Percentiles rank a stretch among this genome's conserved stretches.
Evolutionary conservation across 2,113 vertebrate genomes (phyloP).

Genomic region (Ginglymostoma cirratum): DNA sequence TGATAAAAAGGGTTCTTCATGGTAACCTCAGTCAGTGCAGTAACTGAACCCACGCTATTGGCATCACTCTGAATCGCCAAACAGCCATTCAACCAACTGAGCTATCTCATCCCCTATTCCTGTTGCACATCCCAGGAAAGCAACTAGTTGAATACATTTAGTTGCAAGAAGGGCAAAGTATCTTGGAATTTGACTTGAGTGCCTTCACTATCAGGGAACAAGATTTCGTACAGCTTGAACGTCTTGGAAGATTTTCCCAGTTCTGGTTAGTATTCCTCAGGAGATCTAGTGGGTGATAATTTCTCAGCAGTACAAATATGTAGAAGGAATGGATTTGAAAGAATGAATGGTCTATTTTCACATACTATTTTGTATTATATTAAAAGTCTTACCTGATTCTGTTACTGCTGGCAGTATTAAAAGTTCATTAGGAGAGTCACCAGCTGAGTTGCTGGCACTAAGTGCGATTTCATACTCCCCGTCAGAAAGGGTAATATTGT

Average conservation of each 20-base stretch:
- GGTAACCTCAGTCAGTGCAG: no score
- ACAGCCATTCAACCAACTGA: no score
- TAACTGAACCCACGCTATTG: no score
- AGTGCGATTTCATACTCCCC: conserved; percentile 59
- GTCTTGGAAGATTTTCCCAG: neutral
- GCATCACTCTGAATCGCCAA: no score
- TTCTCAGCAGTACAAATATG: neutral
- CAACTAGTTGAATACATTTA: neutral
- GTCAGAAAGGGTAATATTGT: neutral
- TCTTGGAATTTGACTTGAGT: neutral
- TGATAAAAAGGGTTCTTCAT: no score
- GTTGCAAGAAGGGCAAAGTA: neutral
- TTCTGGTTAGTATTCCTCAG: neutral
- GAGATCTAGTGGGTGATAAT: neutral
- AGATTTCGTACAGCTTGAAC: neutral
- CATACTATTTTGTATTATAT: neutral
- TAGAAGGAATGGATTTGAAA: neutral
- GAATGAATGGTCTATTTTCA: neutral
- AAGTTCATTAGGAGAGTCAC: conserved; percentile 56
- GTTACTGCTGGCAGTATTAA: conserved; percentile 54
- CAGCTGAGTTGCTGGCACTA: conserved; percentile 61
- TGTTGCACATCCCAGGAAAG: no score
- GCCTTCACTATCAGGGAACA: neutral
- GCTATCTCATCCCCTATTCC: no score
- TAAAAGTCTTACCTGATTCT: conserved; percentile 40